Percentiles rank a stretch among this genome's conserved stretches.
Evolutionary conservation across 2,797 vertebrate genomes (phyloP).

Genomic region (Hemibagrus guttatus): DNA sequence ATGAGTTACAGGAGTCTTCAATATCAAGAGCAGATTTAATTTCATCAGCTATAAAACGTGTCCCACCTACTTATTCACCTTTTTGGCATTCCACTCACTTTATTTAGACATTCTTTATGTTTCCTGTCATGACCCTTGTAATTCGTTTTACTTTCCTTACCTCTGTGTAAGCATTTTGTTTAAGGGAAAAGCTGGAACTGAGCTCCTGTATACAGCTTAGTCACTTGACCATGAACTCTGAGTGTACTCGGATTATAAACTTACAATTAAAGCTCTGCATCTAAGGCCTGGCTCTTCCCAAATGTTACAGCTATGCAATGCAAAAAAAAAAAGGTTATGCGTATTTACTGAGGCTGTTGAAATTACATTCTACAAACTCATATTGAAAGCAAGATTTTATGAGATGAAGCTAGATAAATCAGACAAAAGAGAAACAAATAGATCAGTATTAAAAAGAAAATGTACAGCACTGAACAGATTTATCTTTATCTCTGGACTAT

Average conservation of each 20-base stretch:
- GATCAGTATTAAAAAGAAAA: neutral
- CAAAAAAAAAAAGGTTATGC: neutral
- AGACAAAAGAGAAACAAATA: neutral
- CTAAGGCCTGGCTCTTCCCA: neutral
- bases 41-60: neutral
- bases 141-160: neutral
- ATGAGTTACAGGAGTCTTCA: slow-evolving; percentile 11
- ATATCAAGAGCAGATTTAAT: slow-evolving; percentile 24
- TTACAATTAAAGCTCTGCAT: neutral
- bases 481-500: neutral
- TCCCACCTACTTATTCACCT: neutral
- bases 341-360: neutral
- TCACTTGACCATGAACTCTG: neutral
- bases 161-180: neutral
- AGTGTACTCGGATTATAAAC: neutral
- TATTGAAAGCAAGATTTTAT: neutral
- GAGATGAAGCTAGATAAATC: neutral
- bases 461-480: neutral
- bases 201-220: neutral
- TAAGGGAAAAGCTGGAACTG: neutral
- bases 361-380: neutral
- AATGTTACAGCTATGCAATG: neutral
- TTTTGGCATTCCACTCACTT: neutral
- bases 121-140: neutral
- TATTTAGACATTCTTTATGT: slow-evolving; percentile 6